A percentile compares a stretch with the other conserved stretches of the same genome.
Evolutionary conservation across 2,113 vertebrate genomes (phyloP).

Genomic region (Larimichthys crocea): DNA sequence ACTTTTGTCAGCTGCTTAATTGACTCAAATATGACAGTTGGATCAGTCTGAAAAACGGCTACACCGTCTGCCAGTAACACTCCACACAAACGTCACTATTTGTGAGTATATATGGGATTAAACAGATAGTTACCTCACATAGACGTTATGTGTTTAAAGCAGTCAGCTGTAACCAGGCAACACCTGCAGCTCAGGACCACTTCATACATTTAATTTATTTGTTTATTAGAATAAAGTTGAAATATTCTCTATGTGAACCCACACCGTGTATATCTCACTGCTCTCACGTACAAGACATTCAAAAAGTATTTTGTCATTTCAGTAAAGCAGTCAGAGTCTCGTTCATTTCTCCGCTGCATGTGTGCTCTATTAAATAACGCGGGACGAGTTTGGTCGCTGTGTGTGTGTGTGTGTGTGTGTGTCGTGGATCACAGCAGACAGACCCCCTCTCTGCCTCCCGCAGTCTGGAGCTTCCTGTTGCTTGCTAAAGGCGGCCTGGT

Average conservation of each 20-base stretch:
- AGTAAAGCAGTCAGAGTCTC: too few relatives aligned
- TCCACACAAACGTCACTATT: not conserved
- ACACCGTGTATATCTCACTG: not conserved
- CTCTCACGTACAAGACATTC: not conserved
- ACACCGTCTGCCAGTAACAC: too few relatives aligned
- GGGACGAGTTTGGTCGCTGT: not conserved
- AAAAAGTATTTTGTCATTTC: too few relatives aligned
- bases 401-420: not conserved
- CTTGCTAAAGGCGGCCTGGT: conserved; percentile 73
- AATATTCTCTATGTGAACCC: not conserved
- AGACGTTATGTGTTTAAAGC: too few relatives aligned
- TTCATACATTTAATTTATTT: too few relatives aligned
- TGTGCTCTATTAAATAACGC: not conserved
- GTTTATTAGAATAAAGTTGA: not conserved
- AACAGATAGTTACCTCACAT: not conserved
- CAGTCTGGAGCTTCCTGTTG: conserved; percentile 73
- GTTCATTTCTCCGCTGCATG: not conserved
- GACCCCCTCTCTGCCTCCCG: conserved; percentile 42
- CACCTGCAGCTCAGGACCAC: not conserved
- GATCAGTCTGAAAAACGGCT: not conserved
- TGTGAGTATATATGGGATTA: not conserved
- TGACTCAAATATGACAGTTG: not conserved
- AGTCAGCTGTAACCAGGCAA: not conserved
- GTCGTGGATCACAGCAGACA: not conserved
- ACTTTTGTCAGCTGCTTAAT: too few relatives aligned